Percentiles rank a stretch among this genome's conserved stretches.
These are phyloP conservation scores for Coracias cyanogaster DNA, from an alignment of 2,797 vertebrate genomes.

Conservation along the genomic window DNA sequence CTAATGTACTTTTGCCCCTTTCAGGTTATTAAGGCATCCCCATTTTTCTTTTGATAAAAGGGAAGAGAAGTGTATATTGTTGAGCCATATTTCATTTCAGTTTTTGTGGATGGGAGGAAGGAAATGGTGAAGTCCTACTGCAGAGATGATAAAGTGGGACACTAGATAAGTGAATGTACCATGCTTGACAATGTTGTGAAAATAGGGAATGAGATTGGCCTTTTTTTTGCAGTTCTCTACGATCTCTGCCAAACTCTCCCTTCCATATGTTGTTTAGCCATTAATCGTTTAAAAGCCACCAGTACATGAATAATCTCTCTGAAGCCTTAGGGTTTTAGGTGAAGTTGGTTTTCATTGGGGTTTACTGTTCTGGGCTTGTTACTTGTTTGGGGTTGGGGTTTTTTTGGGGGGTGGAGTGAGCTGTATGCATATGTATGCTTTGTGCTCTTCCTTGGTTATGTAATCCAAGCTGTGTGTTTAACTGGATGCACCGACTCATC, in stretches of 20 bases:
- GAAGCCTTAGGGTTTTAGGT: background rate
- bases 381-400: background rate
- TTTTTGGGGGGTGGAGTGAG: accelerated
- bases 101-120: background rate
- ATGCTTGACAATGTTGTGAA: background rate
- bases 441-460: background rate
- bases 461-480: background rate
- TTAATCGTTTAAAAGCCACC: background rate
- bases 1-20: background rate
- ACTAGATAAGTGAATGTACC: background rate
- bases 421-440: background rate
- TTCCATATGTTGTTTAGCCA: background rate
- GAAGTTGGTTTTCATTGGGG: background rate
- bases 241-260: background rate
- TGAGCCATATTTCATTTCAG: background rate
- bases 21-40: background rate
- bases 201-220: background rate
- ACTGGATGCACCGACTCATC: background rate
- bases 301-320: background rate
- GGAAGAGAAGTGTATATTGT: background rate
- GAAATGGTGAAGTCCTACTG: background rate
- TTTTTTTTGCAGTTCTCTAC: background rate
- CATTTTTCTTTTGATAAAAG: background rate
- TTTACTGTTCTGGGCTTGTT: background rate
- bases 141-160: background rate